These are phyloP conservation scores for Heliconius himera DNA, from an alignment of 1,140 invertebrate genomes.

Conservation along the genomic window DNA sequence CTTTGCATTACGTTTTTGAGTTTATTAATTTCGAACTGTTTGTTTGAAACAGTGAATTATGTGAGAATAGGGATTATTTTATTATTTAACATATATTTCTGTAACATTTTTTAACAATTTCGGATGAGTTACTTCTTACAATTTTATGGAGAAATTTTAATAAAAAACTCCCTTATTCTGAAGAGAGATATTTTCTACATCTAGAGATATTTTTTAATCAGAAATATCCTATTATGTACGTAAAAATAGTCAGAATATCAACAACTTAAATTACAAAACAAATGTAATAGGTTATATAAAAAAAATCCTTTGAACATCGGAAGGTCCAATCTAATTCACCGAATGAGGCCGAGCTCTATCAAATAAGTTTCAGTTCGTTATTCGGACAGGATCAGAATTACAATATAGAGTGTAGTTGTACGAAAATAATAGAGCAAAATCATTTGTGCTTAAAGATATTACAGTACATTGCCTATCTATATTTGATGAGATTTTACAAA, in stretches of 20 bases:
- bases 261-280: slow-evolving; percentile 1
- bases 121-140: too few relatives aligned
- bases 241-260: not conserved
- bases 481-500: not conserved
- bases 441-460: not conserved
- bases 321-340: slow-evolving; percentile 22
- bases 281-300: not conserved
- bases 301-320: slow-evolving; percentile 1
- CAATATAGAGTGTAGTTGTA: not conserved
- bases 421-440: slow-evolving; percentile 4
- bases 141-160: too few relatives aligned
- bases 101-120: too few relatives aligned
- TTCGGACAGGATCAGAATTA: slow-evolving; percentile 1
- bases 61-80: not conserved
- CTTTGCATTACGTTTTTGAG: slow-evolving; percentile 39
- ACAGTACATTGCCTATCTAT: not conserved
- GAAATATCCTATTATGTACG: not conserved
- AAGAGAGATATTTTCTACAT: too few relatives aligned
- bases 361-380: slow-evolving; percentile 17
- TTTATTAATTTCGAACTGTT: slow-evolving; percentile 38
- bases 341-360: slow-evolving; percentile 11
- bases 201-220: not conserved
- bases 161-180: not conserved
- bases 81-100: not conserved
- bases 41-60: not conserved